Evolutionary conservation across 2,797 vertebrate species (phyloP).

Genomic region (Cetoscarus ocellatus): DNA sequence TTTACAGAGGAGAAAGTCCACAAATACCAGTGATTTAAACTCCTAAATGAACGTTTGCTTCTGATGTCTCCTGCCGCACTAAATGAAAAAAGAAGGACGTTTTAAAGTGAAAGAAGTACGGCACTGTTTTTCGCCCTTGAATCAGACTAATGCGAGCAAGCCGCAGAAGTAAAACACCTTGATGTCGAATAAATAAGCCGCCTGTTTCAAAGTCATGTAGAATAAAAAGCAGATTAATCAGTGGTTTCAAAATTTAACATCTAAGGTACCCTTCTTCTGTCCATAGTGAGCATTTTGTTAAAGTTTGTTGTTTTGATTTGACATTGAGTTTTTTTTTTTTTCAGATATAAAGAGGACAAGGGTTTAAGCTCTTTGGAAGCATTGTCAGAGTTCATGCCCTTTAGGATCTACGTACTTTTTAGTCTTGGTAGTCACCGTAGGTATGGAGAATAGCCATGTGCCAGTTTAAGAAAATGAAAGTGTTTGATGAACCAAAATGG

Average conservation of each 20-base stretch:
- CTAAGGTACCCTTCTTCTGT: too few species aligned
- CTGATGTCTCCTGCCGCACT: background rate
- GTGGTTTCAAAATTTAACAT: background rate
- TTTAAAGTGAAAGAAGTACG: conserved; percentile 19
- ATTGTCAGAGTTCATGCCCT: too few species aligned
- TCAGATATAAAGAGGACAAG: too few species aligned
- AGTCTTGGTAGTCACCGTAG: too few species aligned
- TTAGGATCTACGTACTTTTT: too few species aligned
- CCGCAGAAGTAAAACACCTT: conserved; percentile 4
- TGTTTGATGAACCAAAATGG: too few species aligned
- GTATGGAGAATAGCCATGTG: too few species aligned
- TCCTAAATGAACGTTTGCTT: conserved; percentile 21
- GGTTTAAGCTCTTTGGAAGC: too few species aligned
- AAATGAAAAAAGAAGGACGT: conserved; percentile 14
- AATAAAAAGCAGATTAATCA: background rate
- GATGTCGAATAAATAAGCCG: background rate
- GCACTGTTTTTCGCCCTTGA: conserved; percentile 11
- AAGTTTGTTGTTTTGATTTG: too few species aligned
- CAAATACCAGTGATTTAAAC: conserved; percentile 24
- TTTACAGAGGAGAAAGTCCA: conserved; percentile 9
- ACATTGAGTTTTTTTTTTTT: too few species aligned
- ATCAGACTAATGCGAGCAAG: background rate
- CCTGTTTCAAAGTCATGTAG: background rate
- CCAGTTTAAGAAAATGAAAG: too few species aligned
- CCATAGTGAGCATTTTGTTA: too few species aligned